Conservation (phyloP, 2,888 invertebrate species). For the Erebia aethiops region DNA sequence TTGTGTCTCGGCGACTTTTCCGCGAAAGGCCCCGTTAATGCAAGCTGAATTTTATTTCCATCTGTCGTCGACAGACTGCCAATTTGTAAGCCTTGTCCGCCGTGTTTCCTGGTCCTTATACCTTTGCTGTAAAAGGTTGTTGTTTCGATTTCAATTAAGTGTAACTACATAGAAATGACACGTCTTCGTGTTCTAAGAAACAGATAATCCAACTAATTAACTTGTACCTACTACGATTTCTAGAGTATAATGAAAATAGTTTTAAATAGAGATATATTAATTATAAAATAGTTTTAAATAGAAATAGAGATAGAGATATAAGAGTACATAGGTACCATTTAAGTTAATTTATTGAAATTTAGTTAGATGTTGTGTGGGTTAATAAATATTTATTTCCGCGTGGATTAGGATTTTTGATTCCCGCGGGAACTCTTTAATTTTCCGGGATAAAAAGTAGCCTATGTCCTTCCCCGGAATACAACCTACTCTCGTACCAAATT, state of each 20-base stretch:
- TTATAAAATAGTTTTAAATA: background rate
- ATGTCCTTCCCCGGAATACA: too few relatives aligned
- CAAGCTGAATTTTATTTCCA: conserved; percentile 48
- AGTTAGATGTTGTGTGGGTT: too few relatives aligned
- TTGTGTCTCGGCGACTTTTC: conserved; percentile 37
- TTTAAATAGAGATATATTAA: too few relatives aligned
- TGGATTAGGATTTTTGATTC: too few relatives aligned
- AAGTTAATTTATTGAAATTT: too few relatives aligned
- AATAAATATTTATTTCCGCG: too few relatives aligned
- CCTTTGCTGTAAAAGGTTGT: conserved; percentile 43
- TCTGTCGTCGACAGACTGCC: conserved; percentile 44
- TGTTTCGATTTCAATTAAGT: conserved; percentile 11
- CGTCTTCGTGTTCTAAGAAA: background rate
- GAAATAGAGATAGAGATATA: too few relatives aligned
- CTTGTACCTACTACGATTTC: background rate
- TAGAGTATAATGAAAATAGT: background rate
- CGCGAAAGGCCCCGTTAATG: conserved; percentile 41
- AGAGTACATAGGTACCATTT: too few relatives aligned
- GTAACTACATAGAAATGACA: background rate
- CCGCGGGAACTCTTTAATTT: too few relatives aligned
- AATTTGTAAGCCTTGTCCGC: conserved; percentile 51
- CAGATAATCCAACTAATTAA: background rate
- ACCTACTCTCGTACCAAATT: too few relatives aligned
- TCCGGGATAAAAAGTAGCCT: too few relatives aligned
- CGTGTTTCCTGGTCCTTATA: conserved; percentile 47